Evolutionary conservation across 2,797 vertebrate species (phyloP).

Genomic region (Rhinophrynus dorsalis): DNA sequence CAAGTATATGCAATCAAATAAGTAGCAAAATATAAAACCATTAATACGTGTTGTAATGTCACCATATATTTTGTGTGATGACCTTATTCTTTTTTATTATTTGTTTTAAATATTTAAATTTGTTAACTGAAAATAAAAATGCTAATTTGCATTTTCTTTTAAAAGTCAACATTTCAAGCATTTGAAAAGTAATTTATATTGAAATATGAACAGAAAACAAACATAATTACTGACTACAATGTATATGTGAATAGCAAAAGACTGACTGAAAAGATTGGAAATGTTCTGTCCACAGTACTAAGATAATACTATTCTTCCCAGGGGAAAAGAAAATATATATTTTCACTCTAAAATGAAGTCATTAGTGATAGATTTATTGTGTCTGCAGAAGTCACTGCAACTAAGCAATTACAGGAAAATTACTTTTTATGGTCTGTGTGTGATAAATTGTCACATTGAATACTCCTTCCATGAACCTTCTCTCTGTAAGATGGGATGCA

Average conservation of each 20-base stretch:
- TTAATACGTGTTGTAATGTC: too few relatives aligned
- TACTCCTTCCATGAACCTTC: not conserved
- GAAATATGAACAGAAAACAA: not conserved
- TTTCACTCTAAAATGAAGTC: conserved; percentile 8
- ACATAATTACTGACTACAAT: not conserved
- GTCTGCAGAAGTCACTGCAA: conserved; percentile 9
- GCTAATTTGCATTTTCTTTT: too few relatives aligned
- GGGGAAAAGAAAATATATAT: not conserved
- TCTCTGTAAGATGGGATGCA: not conserved
- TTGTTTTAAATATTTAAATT: too few relatives aligned
- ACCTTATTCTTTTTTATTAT: too few relatives aligned
- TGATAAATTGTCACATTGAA: conserved; percentile 13
- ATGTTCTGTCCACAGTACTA: not conserved
- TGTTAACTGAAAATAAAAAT: too few relatives aligned
- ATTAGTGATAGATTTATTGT: conserved; percentile 29
- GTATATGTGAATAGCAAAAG: not conserved
- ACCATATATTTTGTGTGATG: too few relatives aligned
- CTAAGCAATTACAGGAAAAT: conserved; percentile 26
- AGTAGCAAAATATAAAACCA: too few relatives aligned
- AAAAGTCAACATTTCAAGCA: too few relatives aligned
- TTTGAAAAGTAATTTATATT: too few relatives aligned
- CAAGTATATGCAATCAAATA: too few relatives aligned
- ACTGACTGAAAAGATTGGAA: not conserved
- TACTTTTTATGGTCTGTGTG: not conserved
- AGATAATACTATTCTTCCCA: not conserved